These are phyloP conservation scores for Parauchenoglanis punctatus DNA, from an alignment of 2,797 vertebrate species.

Conservation along the genomic window DNA sequence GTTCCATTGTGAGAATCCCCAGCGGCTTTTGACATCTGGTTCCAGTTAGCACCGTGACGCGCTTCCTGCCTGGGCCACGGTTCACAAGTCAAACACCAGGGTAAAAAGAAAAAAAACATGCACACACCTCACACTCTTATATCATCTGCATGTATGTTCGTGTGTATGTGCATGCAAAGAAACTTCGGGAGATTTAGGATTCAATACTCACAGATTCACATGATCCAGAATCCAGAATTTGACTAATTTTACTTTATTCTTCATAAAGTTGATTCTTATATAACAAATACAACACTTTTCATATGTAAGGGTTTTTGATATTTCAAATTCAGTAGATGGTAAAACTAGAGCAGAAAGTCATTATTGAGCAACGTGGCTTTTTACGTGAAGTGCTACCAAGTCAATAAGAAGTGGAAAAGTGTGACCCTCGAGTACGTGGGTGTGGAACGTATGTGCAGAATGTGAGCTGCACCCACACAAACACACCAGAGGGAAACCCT, in stretches of 20 bases:
- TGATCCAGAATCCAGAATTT: not conserved
- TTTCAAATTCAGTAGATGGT: constrained; percentile 30
- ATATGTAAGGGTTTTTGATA: not conserved
- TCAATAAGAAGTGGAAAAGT: constrained; percentile 74
- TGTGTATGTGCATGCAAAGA: constrained; percentile 24
- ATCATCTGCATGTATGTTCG: constrained; percentile 38
- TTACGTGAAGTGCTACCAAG: constrained; percentile 69
- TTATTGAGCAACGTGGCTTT: constrained; percentile 53
- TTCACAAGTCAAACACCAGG: constrained; percentile 70
- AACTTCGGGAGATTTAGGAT: not conserved
- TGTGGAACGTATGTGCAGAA: constrained; percentile 62
- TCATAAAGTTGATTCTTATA: not conserved
- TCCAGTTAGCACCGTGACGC: constrained; percentile 81
- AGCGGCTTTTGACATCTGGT: constrained; percentile 81
- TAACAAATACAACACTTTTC: constrained; percentile 1
- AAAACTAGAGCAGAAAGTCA: constrained; percentile 36
- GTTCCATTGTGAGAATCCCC: constrained; percentile 81
- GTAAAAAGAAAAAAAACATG: constrained; percentile 49
- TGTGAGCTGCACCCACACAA: constrained; percentile 66
- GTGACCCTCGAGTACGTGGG: constrained; percentile 70
- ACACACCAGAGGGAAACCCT: constrained; percentile 61
- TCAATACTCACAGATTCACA: not conserved
- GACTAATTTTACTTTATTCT: not conserved
- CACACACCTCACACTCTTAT: constrained; percentile 39
- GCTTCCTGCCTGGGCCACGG: constrained; percentile 78